These are phyloP conservation scores for Oasisia sp. DNA, from an alignment of 2,888 invertebrate genomes.

Conservation along the genomic window DNA sequence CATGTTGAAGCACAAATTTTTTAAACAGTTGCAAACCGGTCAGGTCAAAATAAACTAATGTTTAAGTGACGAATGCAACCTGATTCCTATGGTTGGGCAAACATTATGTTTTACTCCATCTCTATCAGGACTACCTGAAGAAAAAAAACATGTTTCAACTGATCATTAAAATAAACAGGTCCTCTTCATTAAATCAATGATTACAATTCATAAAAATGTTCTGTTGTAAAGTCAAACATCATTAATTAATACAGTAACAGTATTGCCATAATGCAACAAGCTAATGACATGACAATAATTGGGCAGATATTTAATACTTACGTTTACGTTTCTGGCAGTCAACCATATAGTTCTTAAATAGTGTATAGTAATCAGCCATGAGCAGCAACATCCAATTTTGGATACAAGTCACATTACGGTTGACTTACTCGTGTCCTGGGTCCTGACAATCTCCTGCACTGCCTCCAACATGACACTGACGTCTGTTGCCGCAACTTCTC, in stretches of 20 bases:
- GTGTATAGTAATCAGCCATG: background rate
- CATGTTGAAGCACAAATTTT: too few relatives aligned
- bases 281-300: background rate
- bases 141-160: background rate
- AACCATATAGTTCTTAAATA: background rate
- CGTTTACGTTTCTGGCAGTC: background rate
- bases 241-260: background rate
- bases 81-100: background rate
- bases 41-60: too few relatives aligned
- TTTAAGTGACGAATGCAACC: too few relatives aligned
- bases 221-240: background rate
- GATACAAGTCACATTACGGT: background rate
- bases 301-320: background rate
- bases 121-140: background rate
- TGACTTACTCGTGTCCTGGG: background rate
- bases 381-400: background rate
- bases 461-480: background rate
- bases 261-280: background rate
- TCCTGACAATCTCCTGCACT: background rate
- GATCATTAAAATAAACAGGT: background rate
- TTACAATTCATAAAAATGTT: background rate
- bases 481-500: background rate
- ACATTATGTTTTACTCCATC: background rate
- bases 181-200: background rate
- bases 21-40: too few relatives aligned